These are phyloP conservation scores for Campylorhamphus procurvoides DNA, from an alignment of 2,113 vertebrate genomes.

Conservation along the genomic window DNA sequence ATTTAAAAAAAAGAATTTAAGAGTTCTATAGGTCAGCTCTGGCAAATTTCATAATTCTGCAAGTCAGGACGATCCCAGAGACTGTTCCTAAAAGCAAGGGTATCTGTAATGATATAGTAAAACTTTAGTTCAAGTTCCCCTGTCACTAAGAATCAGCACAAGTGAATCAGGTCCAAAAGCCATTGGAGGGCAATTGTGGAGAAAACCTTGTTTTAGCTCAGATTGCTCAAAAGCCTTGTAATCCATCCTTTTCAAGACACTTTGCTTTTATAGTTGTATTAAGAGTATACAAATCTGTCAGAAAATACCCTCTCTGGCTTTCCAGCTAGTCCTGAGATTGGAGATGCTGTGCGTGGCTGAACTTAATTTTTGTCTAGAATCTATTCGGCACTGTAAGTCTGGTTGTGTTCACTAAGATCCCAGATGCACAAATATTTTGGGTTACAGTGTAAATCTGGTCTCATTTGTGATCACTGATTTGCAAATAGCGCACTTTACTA, in stretches of 20 bases:
- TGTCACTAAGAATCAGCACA: neutral
- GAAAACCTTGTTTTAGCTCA: slow-evolving; percentile 8
- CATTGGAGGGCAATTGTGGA: neutral
- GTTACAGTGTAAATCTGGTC: neutral
- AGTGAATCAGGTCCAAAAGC: neutral
- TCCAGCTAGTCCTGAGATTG: neutral
- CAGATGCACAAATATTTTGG: neutral
- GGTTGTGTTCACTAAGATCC: neutral
- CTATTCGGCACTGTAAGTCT: neutral
- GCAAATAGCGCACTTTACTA: neutral
- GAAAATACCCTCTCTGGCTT: neutral
- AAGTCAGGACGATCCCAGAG: neutral
- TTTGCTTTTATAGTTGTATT: neutral
- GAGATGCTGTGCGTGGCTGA: neutral
- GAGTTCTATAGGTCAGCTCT: neutral
- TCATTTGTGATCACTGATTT: neutral
- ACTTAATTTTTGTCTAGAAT: neutral
- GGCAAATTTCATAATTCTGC: neutral
- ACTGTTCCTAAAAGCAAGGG: neutral
- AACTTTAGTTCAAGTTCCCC: neutral
- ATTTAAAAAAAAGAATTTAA: neutral
- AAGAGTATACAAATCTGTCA: neutral
- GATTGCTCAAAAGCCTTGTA: neutral
- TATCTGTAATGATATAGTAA: neutral
- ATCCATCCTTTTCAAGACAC: neutral